A percentile compares a stretch with the other conserved stretches of the same genome.
Conservation (phyloP, 2,113 vertebrate species). For the Donacobius atricapilla region DNA sequence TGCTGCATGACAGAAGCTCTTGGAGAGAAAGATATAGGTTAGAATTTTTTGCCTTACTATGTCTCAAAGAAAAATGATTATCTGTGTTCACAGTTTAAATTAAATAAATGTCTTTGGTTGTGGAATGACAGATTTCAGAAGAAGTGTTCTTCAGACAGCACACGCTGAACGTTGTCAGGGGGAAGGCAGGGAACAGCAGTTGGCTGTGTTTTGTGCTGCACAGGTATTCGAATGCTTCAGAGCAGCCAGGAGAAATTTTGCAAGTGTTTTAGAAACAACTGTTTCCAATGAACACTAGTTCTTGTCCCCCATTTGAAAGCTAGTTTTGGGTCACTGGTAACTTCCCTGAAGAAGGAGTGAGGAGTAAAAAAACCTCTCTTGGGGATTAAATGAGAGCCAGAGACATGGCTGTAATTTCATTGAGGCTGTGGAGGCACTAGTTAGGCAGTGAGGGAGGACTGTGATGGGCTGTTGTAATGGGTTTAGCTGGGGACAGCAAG, state of each 20-base stretch:
- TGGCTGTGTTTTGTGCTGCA: neutral
- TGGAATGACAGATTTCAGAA: neutral
- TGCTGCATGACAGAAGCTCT: conserved; percentile 9
- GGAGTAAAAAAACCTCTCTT: neutral
- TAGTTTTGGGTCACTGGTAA: neutral
- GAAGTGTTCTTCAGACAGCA: neutral
- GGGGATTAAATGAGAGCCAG: neutral
- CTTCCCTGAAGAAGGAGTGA: neutral
- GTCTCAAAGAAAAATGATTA: neutral
- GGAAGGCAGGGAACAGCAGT: neutral
- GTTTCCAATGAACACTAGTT: neutral
- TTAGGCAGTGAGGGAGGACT: neutral
- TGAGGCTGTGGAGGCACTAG: neutral
- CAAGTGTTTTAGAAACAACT: neutral
- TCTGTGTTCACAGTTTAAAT: conserved; percentile 4
- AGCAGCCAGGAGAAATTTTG: neutral
- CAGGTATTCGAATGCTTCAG: neutral
- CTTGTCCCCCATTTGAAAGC: neutral
- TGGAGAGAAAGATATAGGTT: conserved; percentile 6
- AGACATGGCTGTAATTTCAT: neutral
- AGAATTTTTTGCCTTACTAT: neutral
- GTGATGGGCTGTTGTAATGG: neutral
- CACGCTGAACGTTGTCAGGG: neutral
- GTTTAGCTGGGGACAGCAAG: neutral
- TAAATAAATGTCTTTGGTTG: neutral